Conservation (phyloP, 2,888 invertebrate species). For the Frankliniella intonsa region DNA sequence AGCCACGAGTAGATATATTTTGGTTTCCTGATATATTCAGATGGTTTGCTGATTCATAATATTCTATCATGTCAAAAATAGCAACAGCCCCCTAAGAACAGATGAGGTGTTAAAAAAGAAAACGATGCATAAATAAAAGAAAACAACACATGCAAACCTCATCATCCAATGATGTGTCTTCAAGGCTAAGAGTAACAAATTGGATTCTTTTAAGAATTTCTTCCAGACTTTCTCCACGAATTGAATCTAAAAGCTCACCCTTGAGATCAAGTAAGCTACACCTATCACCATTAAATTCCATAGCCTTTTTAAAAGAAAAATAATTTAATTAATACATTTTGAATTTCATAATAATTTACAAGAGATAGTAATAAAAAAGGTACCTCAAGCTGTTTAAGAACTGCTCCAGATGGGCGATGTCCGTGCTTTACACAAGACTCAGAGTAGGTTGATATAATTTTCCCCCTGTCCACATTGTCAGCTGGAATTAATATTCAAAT, state of each 20-base stretch:
- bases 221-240: constrained; percentile 76
- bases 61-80: constrained; percentile 87
- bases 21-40: constrained; percentile 73
- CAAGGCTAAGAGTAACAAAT: constrained; percentile 64
- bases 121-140: constrained; percentile 28
- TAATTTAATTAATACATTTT: constrained; percentile 4
- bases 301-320: constrained; percentile 43
- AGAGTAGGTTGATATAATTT: constrained; percentile 67
- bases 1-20: constrained; percentile 70
- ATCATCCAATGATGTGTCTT: constrained; percentile 64
- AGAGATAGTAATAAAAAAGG: constrained; percentile 30
- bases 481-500: constrained; percentile 50
- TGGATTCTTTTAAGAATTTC: constrained; percentile 74
- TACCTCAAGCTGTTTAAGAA: constrained; percentile 68
- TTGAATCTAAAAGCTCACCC: constrained; percentile 59
- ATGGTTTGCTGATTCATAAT: constrained; percentile 75
- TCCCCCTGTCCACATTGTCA: constrained; percentile 59
- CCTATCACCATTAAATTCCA: constrained; percentile 49
- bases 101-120: constrained; percentile 31
- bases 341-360: not conserved
- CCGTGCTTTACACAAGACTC: constrained; percentile 67
- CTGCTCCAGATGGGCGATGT: constrained; percentile 62
- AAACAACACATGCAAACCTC: constrained; percentile 56
- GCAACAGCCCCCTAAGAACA: constrained; percentile 58
- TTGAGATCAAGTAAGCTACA: constrained; percentile 57